Evolutionary conservation across 2,797 vertebrate species (phyloP).

Genomic region (Sorex maritimensis): DNA sequence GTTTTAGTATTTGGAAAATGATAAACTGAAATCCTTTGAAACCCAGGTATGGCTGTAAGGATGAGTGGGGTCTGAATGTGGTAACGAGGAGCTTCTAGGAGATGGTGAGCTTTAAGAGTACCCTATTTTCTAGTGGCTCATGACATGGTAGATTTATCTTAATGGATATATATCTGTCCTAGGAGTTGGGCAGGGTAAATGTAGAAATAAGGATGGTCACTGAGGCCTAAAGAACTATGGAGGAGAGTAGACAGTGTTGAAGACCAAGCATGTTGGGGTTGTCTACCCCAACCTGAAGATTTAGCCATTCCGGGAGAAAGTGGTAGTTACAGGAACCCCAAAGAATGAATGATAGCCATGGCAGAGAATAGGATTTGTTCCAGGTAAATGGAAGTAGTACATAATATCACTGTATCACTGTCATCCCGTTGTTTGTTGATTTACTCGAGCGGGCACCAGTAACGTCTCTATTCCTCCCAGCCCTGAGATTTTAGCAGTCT

Average conservation of each 20-base stretch:
- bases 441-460: too few relatives aligned
- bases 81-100: neutral
- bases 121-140: too few relatives aligned
- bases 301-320: neutral
- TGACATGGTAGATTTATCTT: neutral
- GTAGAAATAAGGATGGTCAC: neutral
- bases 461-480: too few relatives aligned
- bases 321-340: neutral
- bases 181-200: neutral
- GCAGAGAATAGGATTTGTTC: neutral
- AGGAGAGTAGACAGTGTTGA: too few relatives aligned
- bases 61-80: neutral
- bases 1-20: neutral
- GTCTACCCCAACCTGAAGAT: neutral
- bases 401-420: neutral
- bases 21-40: too few relatives aligned
- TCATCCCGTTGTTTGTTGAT: too few relatives aligned
- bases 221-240: neutral
- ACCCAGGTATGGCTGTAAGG: too few relatives aligned
- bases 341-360: neutral
- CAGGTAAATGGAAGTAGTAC: neutral
- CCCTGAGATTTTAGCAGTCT: too few relatives aligned
- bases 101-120: neutral
- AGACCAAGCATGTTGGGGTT: too few relatives aligned
- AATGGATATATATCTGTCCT: accelerated